Evolutionary conservation across 2,888 invertebrate species (phyloP).

Genomic region (Coremacera marginata): DNA sequence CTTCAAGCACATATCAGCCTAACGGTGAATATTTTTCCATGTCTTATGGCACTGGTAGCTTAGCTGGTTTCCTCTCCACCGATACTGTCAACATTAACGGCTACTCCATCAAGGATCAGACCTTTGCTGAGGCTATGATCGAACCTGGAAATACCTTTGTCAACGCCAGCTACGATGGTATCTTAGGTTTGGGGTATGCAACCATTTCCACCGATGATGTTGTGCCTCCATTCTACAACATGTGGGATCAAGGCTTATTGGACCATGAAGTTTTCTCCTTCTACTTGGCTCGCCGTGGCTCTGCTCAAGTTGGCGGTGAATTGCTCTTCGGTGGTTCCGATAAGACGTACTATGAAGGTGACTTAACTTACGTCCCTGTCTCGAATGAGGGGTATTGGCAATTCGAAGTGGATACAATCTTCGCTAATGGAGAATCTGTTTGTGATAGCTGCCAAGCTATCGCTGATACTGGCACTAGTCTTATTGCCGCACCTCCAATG

Average conservation of each 20-base stretch:
- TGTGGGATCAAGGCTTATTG: slow-evolving; percentile 82
- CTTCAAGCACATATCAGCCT: slow-evolving; percentile 82
- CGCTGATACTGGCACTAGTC: slow-evolving; percentile 94
- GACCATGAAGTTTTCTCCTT: slow-evolving; percentile 88
- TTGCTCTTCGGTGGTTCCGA: slow-evolving; percentile 93
- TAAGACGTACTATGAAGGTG: slow-evolving; percentile 81
- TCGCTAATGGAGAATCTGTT: slow-evolving; percentile 71
- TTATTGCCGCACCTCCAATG: slow-evolving; percentile 92
- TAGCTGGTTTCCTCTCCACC: slow-evolving; percentile 93
- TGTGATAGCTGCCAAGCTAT: slow-evolving; percentile 93
- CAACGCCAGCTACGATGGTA: slow-evolving; percentile 97
- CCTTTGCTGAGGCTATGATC: slow-evolving; percentile 92
- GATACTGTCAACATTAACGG: slow-evolving; percentile 83
- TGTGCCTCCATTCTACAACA: slow-evolving; percentile 90
- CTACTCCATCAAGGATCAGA: slow-evolving; percentile 79
- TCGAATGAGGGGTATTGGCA: slow-evolving; percentile 93
- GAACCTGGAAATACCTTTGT: slow-evolving; percentile 95
- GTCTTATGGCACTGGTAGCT: slow-evolving; percentile 93
- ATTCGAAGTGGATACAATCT: slow-evolving; percentile 84
- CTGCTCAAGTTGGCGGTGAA: slow-evolving; percentile 78
- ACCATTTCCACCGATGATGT: slow-evolving; percentile 90
- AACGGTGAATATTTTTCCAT: slow-evolving; percentile 94
- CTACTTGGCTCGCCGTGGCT: slow-evolving; percentile 83
- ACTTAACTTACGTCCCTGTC: slow-evolving; percentile 79
- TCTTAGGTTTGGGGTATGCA: slow-evolving; percentile 91